Conservation (phyloP, 2,888 invertebrate genomes). For the Tetanocera ferruginea region DNA sequence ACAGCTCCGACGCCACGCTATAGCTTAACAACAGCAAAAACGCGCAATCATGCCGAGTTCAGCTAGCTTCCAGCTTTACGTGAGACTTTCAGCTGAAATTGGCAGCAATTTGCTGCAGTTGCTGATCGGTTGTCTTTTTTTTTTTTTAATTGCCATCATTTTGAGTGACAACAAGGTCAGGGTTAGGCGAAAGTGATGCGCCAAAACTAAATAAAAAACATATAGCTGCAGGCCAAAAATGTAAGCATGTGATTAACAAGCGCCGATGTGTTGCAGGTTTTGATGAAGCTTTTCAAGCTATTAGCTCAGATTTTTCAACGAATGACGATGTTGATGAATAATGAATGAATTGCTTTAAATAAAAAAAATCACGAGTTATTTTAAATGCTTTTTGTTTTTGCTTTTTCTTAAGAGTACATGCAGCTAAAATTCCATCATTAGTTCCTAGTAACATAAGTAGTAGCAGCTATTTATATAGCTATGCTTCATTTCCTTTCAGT, state of each 20-base stretch:
- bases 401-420: no score
- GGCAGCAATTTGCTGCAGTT: neutral
- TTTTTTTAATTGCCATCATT: neutral
- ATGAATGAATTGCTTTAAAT: no score
- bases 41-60: neutral
- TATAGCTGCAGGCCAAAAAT: neutral
- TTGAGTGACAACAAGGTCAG: conserved; percentile 24
- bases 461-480: neutral
- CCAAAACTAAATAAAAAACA: no score
- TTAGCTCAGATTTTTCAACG: no score
- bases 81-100: neutral
- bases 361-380: no score
- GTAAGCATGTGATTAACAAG: no score
- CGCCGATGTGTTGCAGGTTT: no score
- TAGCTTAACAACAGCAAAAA: neutral
- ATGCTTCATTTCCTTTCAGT: neutral
- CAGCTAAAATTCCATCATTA: no score
- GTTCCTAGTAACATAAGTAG: no score
- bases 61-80: neutral
- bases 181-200: conserved; percentile 29
- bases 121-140: neutral
- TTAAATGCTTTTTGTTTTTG: no score
- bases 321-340: no score
- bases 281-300: no score
- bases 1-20: neutral